A percentile compares a stretch with the other conserved stretches of the same genome.
Evolutionary conservation across 2,888 invertebrate genomes (phyloP).

Genomic region (Thecophora atra): DNA sequence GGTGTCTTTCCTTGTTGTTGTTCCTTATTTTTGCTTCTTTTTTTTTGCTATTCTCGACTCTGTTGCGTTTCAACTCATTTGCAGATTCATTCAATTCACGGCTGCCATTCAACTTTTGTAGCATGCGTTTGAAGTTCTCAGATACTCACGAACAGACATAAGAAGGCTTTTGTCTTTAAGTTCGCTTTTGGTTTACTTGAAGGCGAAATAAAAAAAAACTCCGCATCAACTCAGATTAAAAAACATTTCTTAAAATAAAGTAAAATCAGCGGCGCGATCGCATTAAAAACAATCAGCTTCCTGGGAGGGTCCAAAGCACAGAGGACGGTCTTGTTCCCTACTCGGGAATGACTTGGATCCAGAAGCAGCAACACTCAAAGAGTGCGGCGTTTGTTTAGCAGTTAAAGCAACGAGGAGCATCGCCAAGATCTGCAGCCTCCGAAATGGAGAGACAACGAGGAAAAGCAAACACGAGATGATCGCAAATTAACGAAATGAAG

Average conservation of each 20-base stretch:
- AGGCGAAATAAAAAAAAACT: too few relatives aligned
- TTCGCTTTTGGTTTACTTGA: conserved; percentile 39
- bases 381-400: not conserved
- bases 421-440: not conserved
- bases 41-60: conserved; percentile 10
- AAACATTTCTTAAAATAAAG: conserved; percentile 47
- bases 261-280: not conserved
- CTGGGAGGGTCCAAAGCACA: not conserved
- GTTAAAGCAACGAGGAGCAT: too few relatives aligned
- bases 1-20: conserved; percentile 3
- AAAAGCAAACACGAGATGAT: not conserved
- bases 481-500: conserved; percentile 1
- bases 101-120: not conserved
- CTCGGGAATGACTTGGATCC: not conserved
- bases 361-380: not conserved
- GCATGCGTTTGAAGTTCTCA: too few relatives aligned
- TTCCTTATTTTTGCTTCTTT: not conserved
- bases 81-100: conserved; percentile 10
- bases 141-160: conserved; percentile 24
- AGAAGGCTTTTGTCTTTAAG: not conserved
- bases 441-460: not conserved
- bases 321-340: not conserved
- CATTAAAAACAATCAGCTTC: conserved; percentile 9
- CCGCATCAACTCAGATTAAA: conserved; percentile 48
- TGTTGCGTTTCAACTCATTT: conserved; percentile 4